Evolutionary conservation across 2,888 invertebrate species (phyloP).

Genomic region (Chloromyia formosa): DNA sequence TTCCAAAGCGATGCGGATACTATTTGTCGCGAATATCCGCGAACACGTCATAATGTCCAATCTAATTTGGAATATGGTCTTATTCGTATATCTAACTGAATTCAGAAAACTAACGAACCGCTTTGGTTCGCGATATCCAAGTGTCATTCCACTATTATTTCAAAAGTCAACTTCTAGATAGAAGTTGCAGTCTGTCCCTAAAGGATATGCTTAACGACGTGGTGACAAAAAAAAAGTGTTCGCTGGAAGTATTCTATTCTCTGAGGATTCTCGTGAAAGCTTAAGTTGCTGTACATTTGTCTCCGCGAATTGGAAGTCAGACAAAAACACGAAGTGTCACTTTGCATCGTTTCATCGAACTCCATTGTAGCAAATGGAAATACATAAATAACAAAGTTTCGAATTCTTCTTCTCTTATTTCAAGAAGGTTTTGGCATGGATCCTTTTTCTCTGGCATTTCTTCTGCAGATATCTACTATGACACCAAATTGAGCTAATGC

Average conservation of each 20-base stretch:
- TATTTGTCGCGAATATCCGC: too few relatives aligned
- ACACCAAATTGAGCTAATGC: constrained; percentile 47
- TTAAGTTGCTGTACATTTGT: constrained; percentile 7
- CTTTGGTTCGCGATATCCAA: too few relatives aligned
- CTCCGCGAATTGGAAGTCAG: neutral
- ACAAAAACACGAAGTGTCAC: neutral
- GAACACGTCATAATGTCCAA: too few relatives aligned
- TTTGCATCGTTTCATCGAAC: neutral
- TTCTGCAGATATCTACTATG: constrained; percentile 14
- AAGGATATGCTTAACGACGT: neutral
- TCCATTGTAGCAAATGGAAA: neutral
- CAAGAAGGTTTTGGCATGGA: constrained; percentile 35
- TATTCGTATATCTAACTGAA: too few relatives aligned
- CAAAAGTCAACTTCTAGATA: too few relatives aligned
- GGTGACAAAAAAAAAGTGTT: neutral
- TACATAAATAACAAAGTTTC: constrained; percentile 15
- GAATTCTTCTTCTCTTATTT: neutral
- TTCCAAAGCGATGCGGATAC: too few relatives aligned
- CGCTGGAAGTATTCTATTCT: neutral
- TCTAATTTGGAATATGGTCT: too few relatives aligned
- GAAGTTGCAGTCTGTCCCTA: neutral
- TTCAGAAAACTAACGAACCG: too few relatives aligned
- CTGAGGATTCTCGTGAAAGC: neutral
- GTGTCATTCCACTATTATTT: too few relatives aligned
- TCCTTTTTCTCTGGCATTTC: neutral